These are phyloP conservation scores for Castor canadensis DNA, from an alignment of 2,113 vertebrate genomes.

Conservation along the genomic window DNA sequence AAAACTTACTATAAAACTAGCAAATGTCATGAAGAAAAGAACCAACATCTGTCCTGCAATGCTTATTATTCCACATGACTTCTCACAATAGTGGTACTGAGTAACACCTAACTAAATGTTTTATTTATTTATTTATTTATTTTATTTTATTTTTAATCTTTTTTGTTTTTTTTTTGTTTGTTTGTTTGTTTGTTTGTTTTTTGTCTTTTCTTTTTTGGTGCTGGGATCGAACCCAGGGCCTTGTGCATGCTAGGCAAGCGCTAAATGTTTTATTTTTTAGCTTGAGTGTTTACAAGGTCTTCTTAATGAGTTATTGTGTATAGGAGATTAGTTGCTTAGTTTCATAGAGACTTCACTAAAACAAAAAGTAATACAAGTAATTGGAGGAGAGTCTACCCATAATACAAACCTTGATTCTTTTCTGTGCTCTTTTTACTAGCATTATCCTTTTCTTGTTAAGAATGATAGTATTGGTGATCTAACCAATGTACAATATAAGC, in stretches of 20 bases:
- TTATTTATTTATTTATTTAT: not conserved
- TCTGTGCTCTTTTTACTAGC: not conserved
- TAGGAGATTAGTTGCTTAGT: not conserved
- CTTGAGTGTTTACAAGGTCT: not conserved
- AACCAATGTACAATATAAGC: too few relatives aligned
- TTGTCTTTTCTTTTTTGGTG: too few relatives aligned
- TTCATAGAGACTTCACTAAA: constrained; percentile 34
- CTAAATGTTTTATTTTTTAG: too few relatives aligned
- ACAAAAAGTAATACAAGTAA: not conserved
- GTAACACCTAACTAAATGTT: not conserved
- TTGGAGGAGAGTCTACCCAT: not conserved
- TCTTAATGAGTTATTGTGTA: not conserved
- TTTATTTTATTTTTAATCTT: too few relatives aligned
- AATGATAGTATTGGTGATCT: too few relatives aligned
- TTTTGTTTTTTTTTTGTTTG: too few relatives aligned
- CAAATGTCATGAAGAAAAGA: constrained; percentile 25
- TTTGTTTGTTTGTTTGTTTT: too few relatives aligned
- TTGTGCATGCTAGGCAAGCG: too few relatives aligned
- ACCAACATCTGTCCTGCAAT: not conserved
- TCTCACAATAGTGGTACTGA: not conserved
- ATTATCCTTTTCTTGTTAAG: constrained; percentile 27
- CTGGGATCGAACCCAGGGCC: too few relatives aligned
- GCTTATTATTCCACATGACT: not conserved
- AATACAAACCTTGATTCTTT: constrained; percentile 23
- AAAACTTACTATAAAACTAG: constrained; percentile 25